Evolutionary conservation across 2,888 invertebrate species (phyloP).

Genomic region (Unio pictorum): DNA sequence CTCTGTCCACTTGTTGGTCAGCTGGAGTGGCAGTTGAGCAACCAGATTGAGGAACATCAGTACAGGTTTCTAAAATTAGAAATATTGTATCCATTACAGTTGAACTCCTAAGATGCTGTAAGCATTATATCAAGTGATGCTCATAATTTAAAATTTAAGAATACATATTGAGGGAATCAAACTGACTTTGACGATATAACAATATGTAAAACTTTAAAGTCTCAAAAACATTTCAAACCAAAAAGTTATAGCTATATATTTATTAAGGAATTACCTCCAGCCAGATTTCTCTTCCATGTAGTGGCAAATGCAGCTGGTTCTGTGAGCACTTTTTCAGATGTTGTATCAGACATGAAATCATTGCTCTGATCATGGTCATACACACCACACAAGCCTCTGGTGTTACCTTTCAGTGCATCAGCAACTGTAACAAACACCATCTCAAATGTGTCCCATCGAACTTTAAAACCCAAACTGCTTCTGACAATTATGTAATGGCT

Average conservation of each 20-base stretch:
- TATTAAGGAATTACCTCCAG: slow-evolving; percentile 24
- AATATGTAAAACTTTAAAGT: too few relatives aligned
- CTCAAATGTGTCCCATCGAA: slow-evolving; percentile 84
- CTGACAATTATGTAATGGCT: slow-evolving; percentile 81
- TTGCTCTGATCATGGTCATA: slow-evolving; percentile 81
- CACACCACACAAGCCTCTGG: slow-evolving; percentile 86
- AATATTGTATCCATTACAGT: too few relatives aligned
- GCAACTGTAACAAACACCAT: slow-evolving; percentile 55
- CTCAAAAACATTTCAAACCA: too few relatives aligned
- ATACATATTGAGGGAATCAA: too few relatives aligned
- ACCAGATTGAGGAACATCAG: slow-evolving; percentile 42
- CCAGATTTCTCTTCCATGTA: slow-evolving; percentile 51
- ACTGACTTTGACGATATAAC: too few relatives aligned
- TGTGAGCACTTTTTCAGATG: slow-evolving; percentile 71
- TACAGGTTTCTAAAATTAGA: slow-evolving; percentile 36
- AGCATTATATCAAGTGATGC: too few relatives aligned
- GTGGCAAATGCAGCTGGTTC: slow-evolving; percentile 51
- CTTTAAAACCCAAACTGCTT: slow-evolving; percentile 77
- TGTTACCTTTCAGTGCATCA: slow-evolving; percentile 80
- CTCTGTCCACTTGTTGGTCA: slow-evolving; percentile 14
- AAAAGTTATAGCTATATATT: too few relatives aligned
- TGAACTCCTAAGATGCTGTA: too few relatives aligned
- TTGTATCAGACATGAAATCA: slow-evolving; percentile 78
- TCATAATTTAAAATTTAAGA: too few relatives aligned
- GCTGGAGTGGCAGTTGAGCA: slow-evolving; percentile 23